Percentiles rank a stretch among this genome's conserved stretches.
Evolutionary conservation across 1,140 invertebrate genomes (phyloP).

Genomic region (Heliothis virescens): DNA sequence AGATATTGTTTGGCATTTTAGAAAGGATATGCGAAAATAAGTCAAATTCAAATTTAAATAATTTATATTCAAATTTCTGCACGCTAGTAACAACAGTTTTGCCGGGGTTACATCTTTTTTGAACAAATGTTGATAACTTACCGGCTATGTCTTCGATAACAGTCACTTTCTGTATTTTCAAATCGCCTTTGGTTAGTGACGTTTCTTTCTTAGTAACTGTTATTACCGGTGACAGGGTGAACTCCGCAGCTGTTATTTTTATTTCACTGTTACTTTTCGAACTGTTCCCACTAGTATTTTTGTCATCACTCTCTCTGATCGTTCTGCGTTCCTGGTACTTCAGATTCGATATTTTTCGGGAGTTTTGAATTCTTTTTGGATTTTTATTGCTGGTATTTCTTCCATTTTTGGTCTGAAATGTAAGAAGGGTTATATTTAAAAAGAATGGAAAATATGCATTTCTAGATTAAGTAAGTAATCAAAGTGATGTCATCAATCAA

Average conservation of each 20-base stretch:
- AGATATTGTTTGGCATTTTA: not conserved
- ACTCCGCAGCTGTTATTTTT: slow-evolving; percentile 48
- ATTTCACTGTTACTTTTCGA: not conserved
- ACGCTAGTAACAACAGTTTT: slow-evolving; percentile 71
- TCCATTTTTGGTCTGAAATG: slow-evolving; percentile 11
- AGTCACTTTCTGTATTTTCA: slow-evolving; percentile 72
- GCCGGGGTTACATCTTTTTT: slow-evolving; percentile 69
- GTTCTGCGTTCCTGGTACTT: slow-evolving; percentile 66
- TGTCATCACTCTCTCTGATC: slow-evolving; percentile 53
- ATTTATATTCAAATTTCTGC: slow-evolving; percentile 73
- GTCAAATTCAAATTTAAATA: slow-evolving; percentile 55
- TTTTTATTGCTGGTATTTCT: slow-evolving; percentile 20
- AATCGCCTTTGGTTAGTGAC: slow-evolving; percentile 65
- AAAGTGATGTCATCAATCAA: too few relatives aligned
- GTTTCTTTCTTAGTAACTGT: slow-evolving; percentile 73
- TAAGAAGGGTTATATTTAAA: too few relatives aligned
- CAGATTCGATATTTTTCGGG: slow-evolving; percentile 60
- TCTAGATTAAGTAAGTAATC: too few relatives aligned
- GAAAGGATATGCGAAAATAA: slow-evolving; percentile 28
- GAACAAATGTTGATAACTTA: slow-evolving; percentile 78
- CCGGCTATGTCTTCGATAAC: slow-evolving; percentile 75
- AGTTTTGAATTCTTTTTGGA: slow-evolving; percentile 19
- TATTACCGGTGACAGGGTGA: slow-evolving; percentile 67
- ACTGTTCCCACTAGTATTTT: slow-evolving; percentile 24
- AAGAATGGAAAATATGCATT: too few relatives aligned